Percentiles rank a stretch among this genome's conserved stretches.
Conservation (phyloP, 1,140 invertebrate genomes). For the Ceratina australensis region DNA sequence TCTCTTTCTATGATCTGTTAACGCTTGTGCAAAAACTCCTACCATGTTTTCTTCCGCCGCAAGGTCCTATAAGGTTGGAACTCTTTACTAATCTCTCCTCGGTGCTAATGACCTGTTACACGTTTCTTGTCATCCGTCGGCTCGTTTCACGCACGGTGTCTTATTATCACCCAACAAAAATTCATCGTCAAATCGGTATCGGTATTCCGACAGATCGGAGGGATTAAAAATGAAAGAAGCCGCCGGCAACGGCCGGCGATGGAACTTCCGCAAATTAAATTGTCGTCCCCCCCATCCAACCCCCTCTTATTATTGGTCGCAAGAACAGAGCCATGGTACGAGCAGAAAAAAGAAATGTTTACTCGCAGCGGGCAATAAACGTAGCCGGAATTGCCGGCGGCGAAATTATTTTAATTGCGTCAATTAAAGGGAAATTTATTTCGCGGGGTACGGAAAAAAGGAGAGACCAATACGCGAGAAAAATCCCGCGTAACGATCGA, state of each 20-base stretch:
- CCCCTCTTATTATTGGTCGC: not conserved
- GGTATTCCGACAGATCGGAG: constrained; percentile 13
- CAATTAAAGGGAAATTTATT: constrained; percentile 37
- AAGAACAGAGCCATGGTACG: not conserved
- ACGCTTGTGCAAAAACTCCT: no score
- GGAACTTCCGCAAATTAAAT: constrained; percentile 28
- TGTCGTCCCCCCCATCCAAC: not conserved
- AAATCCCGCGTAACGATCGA: not conserved
- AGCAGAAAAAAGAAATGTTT: constrained; percentile 7
- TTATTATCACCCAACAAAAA: no score
- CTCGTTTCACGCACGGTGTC: no score
- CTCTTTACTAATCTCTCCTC: no score
- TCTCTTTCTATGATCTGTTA: no score
- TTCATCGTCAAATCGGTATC: no score
- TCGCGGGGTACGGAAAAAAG: not conserved
- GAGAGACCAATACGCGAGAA: not conserved
- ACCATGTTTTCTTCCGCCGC: no score
- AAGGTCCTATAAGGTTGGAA: no score
- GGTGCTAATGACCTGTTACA: no score
- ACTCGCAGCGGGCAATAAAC: not conserved
- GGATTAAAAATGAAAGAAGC: constrained; percentile 16
- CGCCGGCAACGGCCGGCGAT: no score
- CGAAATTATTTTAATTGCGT: constrained; percentile 41
- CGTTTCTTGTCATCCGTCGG: no score
- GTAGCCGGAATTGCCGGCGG: not conserved